Conservation (phyloP, 2,113 vertebrate genomes). For the Helogale parvula region DNA sequence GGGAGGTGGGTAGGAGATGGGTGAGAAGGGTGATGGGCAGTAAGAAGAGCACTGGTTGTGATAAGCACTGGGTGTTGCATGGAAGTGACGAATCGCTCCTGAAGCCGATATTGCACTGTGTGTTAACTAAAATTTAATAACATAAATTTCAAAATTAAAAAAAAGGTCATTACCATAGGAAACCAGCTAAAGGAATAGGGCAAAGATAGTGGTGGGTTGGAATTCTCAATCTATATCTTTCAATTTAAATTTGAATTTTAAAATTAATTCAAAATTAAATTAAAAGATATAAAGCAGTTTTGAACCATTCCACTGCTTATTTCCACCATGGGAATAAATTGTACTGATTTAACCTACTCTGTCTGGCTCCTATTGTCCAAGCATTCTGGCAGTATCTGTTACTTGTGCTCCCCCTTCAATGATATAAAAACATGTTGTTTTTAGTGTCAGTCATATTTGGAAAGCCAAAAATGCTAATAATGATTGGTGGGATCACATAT, state of each 20-base stretch:
- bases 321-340: not conserved
- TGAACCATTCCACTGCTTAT: not conserved
- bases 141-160: not conserved
- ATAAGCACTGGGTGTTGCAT: too few species aligned
- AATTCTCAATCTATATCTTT: constrained; percentile 1
- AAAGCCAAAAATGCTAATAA: not conserved
- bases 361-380: not conserved
- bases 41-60: too few species aligned
- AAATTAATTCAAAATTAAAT: constrained; percentile 22
- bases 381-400: not conserved
- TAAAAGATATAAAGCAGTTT: not conserved
- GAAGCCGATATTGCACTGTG: too few species aligned
- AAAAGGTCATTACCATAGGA: not conserved
- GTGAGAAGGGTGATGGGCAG: too few species aligned
- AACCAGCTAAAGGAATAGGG: not conserved
- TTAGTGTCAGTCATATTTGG: not conserved
- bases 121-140: too few species aligned
- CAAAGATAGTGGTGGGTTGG: not conserved
- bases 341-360: constrained; percentile 14
- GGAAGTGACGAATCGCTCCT: too few species aligned
- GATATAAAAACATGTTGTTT: not conserved
- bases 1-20: too few species aligned
- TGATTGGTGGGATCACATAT: not conserved
- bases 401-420: not conserved
- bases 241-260: constrained; percentile 31